Evolutionary conservation across 2,888 invertebrate species (phyloP), one percentile per base, ranked within the genome.

Genomic region (Nomada fabriciana): DNA sequence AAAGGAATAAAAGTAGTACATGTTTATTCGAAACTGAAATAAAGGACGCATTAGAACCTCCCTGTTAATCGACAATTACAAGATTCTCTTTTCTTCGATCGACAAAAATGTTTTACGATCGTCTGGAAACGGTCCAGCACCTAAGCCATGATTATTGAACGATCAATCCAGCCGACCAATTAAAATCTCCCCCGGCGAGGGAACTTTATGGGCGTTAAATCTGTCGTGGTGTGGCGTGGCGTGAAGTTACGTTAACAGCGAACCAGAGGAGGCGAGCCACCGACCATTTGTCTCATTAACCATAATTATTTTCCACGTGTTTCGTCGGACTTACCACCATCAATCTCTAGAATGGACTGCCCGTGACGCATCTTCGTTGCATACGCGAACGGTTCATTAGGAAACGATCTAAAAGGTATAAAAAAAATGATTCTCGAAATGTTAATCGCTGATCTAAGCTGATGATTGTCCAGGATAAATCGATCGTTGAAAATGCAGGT

Each of bases 251-350:
- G 47, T 71, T 70, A 52, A 50, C 50, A 13, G 43, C 36, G 80
- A 61, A 42, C 47, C 60, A 7, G 23, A 25, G 20, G 61, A 69
- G 55, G 61, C 77, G 52, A 63, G 71, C 59, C 71, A 57, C 65
- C 64, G 60, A 71, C 61, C 59, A 82, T 82, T 76, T 76, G 82
- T 82, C 82, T 82, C 83, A 72, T 82, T 82, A 82, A 68, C 76
- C 69, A 53, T 72, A 82, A 82, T 82, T 82, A 82, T 82, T 82
- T 76, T 68, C 76, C 72, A 64, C 67, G 76, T 72, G 70, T 64
- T 72, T 53, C 70, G 53, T 52, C 63, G 57, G 18, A 20, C 23
- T 53, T 57, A 2, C 70, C 36, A 82, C 47, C 76, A 81, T 82
- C 82, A 82, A 82, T 75, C 74, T 82, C 75, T 43, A 0, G 67